phyloP scores from a whole-genome alignment of 2,888 invertebrate species.

The Oligia strigilis region DNA sequence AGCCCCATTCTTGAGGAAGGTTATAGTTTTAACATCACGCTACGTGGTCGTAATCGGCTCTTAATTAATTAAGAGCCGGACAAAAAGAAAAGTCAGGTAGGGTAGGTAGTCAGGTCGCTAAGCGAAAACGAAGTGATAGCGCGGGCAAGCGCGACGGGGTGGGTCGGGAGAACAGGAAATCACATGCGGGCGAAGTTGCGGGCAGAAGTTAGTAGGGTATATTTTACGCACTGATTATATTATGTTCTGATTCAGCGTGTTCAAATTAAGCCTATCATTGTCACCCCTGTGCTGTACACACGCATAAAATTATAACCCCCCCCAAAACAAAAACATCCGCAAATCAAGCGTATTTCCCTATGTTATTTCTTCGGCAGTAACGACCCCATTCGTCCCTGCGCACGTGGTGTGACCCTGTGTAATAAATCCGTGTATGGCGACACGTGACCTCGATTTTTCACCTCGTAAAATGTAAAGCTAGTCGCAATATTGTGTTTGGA shows the following conservation, averaged over 20 bases:
- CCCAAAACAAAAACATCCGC: background rate
- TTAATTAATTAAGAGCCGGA: too few relatives aligned
- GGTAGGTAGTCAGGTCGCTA: too few relatives aligned
- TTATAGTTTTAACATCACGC: too few relatives aligned
- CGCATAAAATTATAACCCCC: background rate
- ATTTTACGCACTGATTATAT: background rate
- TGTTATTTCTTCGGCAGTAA: conserved; percentile 38
- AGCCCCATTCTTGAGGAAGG: too few relatives aligned
- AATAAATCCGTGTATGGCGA: conserved; percentile 71
- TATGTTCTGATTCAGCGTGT: background rate
- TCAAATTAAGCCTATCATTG: too few relatives aligned
- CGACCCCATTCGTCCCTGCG: conserved; percentile 55
- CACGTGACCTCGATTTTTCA: conserved; percentile 75
- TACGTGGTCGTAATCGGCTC: too few relatives aligned
- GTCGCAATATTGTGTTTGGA: conserved; percentile 63
- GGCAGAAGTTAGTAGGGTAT: background rate
- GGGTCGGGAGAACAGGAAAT: too few relatives aligned
- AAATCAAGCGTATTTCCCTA: conserved; percentile 21
- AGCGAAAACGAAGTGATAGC: too few relatives aligned
- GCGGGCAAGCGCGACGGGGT: too few relatives aligned
- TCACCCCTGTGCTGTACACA: background rate
- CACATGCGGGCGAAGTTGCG: too few relatives aligned
- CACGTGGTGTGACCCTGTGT: conserved; percentile 63
- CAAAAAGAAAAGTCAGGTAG: too few relatives aligned
- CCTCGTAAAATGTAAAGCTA: conserved; percentile 75